phyloP scores from a whole-genome alignment of 1,140 invertebrate species.

The Lamellibrachia luymesi region DNA sequence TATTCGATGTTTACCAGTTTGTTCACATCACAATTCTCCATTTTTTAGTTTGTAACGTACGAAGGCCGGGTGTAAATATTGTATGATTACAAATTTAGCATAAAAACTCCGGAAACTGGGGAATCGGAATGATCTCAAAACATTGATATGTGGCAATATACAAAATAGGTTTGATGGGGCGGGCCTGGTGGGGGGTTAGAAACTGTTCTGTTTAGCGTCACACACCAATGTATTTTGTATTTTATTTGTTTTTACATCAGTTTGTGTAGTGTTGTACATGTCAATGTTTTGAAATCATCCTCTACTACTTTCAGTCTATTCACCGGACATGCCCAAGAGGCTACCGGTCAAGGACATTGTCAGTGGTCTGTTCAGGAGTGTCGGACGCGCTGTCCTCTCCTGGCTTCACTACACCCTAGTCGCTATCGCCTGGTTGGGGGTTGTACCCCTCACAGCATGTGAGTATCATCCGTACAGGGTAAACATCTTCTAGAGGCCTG shows the following conservation, averaged over 20 bases:
- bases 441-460: slow-evolving; percentile 95
- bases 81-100: background rate
- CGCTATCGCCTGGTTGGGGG: slow-evolving; percentile 93
- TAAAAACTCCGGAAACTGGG: too few species aligned
- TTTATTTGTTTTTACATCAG: too few species aligned
- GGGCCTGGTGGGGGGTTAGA: too few species aligned
- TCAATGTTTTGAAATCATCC: slow-evolving; percentile 11
- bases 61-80: background rate
- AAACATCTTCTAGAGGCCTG: too few species aligned
- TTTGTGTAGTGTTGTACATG: too few species aligned
- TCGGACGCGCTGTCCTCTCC: slow-evolving; percentile 87
- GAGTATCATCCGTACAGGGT: slow-evolving; percentile 36
- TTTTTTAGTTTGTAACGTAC: too few species aligned
- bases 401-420: slow-evolving; percentile 97
- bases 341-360: slow-evolving; percentile 88
- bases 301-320: slow-evolving; percentile 71
- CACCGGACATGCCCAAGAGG: slow-evolving; percentile 96
- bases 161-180: too few species aligned
- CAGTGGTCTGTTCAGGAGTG: slow-evolving; percentile 82
- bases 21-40: too few species aligned
- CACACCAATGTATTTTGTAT: background rate
- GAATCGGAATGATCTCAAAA: too few species aligned
- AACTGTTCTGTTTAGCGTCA: too few species aligned
- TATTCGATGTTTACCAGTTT: too few species aligned
- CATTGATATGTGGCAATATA: too few species aligned